Base-by-base conservation (phyloP, 2,113 vertebrate species). In the Oncorhynchus clarkii region DNA sequence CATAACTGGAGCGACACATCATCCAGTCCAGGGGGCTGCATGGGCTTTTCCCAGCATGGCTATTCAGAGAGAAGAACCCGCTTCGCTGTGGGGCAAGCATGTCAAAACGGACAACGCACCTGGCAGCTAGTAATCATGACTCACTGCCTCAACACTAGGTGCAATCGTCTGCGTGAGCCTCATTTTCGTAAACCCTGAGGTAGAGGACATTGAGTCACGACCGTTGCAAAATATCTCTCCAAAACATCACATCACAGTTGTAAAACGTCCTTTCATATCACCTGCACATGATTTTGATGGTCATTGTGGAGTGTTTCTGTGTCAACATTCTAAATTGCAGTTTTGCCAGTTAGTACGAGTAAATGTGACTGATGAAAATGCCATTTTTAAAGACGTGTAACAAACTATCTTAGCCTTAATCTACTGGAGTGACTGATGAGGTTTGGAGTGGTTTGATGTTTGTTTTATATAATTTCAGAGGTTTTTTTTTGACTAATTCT, bases 351-450 rank as follows among this genome's bases (percentile, higher is more conserved):
- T 80, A 74, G 70, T 76, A 75, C 75, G 79, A 82, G 67, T 39
- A 39, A 7, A 39, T 39, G 39, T 39, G 39, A 39, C 39, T 9
- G 39, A 39, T 39, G 7, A 69, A 72, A 80, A 89, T 86, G 89
- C 88, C 88, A 92, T 93, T 89, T 87, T 83, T 80, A 67, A 74
- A 84, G 81, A 84, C 86, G 8, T 89, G 91, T 94, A 92, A 90
- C 90, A 90, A 88, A 88, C 82, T 84, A 78, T 88, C 86, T 89
- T 89, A 90, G 93, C 93, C 93, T 94, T 94, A 94, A 94, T 87
- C 76, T 85, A 78, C 77, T 69, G 14, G 85, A 86, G 88, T 86
- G 78, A 75, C 4, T 80, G 51, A 82, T 48, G 85, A 83, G 74
- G 80, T 87, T 82, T 84, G 78, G 71, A 80, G 74, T 85, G 60